Evolutionary conservation across 2,113 vertebrate species (phyloP).

Genomic region (Ophiodon elongatus): DNA sequence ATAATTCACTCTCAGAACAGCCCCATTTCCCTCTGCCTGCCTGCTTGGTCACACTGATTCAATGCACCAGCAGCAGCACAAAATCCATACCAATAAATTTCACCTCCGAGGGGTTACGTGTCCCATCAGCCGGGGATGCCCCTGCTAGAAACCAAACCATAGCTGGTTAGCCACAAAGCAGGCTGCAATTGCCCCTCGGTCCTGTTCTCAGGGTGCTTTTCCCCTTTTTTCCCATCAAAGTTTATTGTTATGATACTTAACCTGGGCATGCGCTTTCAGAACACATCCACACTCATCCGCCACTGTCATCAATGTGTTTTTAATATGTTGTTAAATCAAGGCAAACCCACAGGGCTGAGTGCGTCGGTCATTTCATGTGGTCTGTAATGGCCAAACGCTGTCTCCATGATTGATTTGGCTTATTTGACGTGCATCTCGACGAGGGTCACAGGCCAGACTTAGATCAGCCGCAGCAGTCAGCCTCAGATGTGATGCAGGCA

Average conservation of each 20-base stretch:
- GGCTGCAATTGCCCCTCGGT: constrained; percentile 32
- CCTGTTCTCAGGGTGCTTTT: constrained; percentile 35
- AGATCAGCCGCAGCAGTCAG: constrained; percentile 66
- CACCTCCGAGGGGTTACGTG: constrained; percentile 73
- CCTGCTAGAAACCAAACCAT: constrained; percentile 64
- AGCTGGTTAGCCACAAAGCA: constrained; percentile 69
- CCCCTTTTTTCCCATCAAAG: constrained; percentile 31
- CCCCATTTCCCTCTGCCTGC: constrained; percentile 79
- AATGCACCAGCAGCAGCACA: constrained; percentile 80
- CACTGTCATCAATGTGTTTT: constrained; percentile 53
- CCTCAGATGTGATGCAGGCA: constrained; percentile 64
- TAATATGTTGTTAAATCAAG: constrained; percentile 72
- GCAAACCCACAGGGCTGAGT: constrained; percentile 57
- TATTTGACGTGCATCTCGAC: constrained; percentile 63
- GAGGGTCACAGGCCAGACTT: constrained; percentile 60
- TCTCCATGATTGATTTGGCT: constrained; percentile 72
- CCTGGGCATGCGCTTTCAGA: constrained; percentile 16
- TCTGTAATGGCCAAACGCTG: constrained; percentile 60
- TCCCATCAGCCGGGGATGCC: constrained; percentile 72
- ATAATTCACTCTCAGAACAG: constrained; percentile 83
- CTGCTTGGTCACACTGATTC: constrained; percentile 84
- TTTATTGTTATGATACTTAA: constrained; percentile 60
- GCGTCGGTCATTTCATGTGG: constrained; percentile 67
- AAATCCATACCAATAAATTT: constrained; percentile 85
- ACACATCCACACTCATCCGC: constrained; percentile 33